Conservation (phyloP, 2,888 invertebrate species). For the Uropetala carovei region DNA sequence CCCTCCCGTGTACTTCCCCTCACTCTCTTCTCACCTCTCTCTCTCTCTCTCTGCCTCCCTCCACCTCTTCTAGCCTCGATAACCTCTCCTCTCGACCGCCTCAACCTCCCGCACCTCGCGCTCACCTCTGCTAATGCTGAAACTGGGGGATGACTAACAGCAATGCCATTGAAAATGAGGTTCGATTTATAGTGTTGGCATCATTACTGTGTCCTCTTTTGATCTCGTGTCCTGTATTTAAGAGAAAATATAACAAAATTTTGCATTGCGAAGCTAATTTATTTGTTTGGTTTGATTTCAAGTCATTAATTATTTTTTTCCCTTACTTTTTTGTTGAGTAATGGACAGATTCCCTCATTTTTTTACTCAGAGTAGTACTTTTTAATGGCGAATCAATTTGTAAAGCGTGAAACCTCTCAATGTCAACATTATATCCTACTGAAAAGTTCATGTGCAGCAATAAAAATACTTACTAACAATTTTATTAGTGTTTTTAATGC, state of each 20-base stretch:
- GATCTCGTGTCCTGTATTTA: constrained; percentile 36
- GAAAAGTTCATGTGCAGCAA: constrained; percentile 35
- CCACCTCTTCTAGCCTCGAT: constrained; percentile 12
- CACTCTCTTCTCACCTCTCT: constrained; percentile 13
- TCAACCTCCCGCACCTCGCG: not conserved
- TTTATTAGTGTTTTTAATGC: constrained; percentile 13
- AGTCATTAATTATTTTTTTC: not conserved
- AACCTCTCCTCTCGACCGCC: not conserved
- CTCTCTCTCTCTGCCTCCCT: constrained; percentile 53
- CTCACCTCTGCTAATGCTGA: constrained; percentile 64
- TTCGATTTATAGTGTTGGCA: constrained; percentile 63
- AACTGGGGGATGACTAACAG: constrained; percentile 60
- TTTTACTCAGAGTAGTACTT: not conserved
- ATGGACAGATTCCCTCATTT: not conserved
- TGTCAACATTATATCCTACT: constrained; percentile 32
- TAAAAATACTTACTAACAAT: constrained; percentile 32
- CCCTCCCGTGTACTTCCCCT: not conserved
- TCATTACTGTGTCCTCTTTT: constrained; percentile 62
- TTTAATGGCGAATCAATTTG: not conserved
- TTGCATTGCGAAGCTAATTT: not conserved
- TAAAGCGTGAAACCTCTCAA: not conserved
- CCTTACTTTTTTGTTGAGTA: not conserved
- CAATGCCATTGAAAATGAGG: constrained; percentile 60
- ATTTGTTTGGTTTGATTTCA: not conserved
- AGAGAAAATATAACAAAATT: not conserved